Conservation (phyloP, 2,797 vertebrate genomes). For the Leucoraja ocellata region DNA sequence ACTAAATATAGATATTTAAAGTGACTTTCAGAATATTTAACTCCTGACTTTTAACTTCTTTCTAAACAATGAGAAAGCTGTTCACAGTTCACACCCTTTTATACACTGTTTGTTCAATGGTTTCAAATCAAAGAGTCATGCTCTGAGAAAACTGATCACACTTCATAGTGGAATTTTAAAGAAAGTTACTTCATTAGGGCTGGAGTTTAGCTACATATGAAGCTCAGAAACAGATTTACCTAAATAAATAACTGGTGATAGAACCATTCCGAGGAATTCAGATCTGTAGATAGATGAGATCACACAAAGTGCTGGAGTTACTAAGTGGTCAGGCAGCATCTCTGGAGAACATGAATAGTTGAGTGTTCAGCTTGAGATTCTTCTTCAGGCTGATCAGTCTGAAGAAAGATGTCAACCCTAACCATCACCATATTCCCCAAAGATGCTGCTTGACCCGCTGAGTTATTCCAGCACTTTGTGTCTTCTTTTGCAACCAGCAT, state of each 20-base stretch:
- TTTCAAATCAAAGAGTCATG: background rate
- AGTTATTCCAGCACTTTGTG: no score
- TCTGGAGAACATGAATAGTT: no score
- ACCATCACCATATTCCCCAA: no score
- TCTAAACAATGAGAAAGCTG: constrained; percentile 43
- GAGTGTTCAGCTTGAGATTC: no score
- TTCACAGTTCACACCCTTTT: background rate
- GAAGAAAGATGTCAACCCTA: no score
- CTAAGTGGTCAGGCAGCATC: no score
- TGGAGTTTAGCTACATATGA: background rate
- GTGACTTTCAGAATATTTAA: no score
- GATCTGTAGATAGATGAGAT: background rate
- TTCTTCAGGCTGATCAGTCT: no score
- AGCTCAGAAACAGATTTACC: background rate
- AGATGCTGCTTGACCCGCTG: no score
- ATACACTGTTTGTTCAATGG: background rate
- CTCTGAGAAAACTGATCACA: background rate
- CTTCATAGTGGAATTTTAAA: constrained; percentile 27
- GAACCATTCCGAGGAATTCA: background rate
- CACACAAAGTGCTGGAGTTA: no score
- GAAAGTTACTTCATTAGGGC: background rate
- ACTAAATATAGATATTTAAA: background rate
- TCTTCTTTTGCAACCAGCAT: no score
- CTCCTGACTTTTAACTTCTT: background rate
- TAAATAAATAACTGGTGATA: background rate